Evolutionary conservation across 2,888 invertebrate genomes (phyloP).

Genomic region (Acleris holmiana): DNA sequence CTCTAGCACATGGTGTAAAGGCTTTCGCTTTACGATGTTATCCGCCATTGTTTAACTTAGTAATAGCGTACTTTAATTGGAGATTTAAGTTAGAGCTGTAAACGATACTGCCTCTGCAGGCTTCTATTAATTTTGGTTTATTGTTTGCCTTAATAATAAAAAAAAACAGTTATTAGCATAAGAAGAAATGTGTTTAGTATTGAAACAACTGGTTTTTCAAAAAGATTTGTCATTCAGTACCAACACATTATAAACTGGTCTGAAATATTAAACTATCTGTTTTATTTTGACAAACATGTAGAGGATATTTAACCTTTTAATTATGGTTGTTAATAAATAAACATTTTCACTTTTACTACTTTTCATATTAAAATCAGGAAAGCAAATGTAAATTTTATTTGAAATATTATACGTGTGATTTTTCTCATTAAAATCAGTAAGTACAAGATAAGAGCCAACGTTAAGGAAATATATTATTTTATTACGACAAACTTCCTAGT

Average conservation of each 20-base stretch:
- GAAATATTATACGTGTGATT: no score
- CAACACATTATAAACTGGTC: no score
- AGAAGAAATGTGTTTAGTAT: no score
- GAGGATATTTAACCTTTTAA: no score
- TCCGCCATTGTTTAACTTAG: constrained; percentile 32
- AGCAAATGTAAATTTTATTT: no score
- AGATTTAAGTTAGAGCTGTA: constrained; percentile 32
- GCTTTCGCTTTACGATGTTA: constrained; percentile 26
- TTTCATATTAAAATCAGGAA: no score
- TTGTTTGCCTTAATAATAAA: constrained; percentile 23
- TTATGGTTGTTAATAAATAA: no score
- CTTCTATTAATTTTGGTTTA: constrained; percentile 24
- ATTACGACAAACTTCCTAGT: constrained; percentile 3
- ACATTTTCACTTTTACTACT: no score
- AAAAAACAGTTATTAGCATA: background rate
- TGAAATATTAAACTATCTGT: no score
- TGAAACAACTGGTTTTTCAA: background rate
- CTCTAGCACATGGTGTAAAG: constrained; percentile 25
- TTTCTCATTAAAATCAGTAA: no score
- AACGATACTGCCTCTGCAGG: constrained; percentile 27
- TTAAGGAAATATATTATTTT: background rate
- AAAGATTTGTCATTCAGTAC: background rate
- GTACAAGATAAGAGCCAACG: no score
- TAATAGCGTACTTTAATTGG: constrained; percentile 35
- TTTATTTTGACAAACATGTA: no score